Percentiles rank a stretch among this genome's conserved stretches.
phyloP scores from a whole-genome alignment of 1,140 invertebrate species.

The Drosophila asahinai region DNA sequence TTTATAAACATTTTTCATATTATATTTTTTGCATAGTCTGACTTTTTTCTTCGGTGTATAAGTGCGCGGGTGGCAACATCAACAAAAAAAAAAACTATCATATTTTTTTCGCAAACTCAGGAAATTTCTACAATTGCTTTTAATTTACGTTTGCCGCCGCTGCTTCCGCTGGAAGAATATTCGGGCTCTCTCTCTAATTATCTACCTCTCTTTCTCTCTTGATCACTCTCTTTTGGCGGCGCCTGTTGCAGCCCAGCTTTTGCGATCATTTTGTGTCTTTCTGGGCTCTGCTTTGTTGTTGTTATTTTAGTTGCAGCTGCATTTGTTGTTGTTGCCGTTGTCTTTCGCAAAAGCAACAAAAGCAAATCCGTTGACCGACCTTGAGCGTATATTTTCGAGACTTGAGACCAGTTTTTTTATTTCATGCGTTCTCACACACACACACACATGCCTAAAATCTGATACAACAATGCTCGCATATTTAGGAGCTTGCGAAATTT shows the following conservation, averaged over 20 bases:
- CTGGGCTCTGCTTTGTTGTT: conserved; percentile 12
- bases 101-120: conserved; percentile 79
- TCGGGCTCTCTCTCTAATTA: conserved; percentile 28
- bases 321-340: conserved; percentile 31
- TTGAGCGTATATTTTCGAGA: conserved; percentile 74
- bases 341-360: conserved; percentile 55
- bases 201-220: conserved; percentile 5
- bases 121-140: conserved; percentile 79
- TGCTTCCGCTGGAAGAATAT: conserved; percentile 64
- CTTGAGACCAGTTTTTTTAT: conserved; percentile 65
- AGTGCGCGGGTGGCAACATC: conserved; percentile 45
- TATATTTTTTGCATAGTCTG: background rate
- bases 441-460: conserved; percentile 7
- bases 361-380: conserved; percentile 82
- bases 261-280: conserved; percentile 49
- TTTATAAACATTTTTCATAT: background rate
- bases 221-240: conserved; percentile 17
- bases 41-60: conserved; percentile 7
- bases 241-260: conserved; percentile 53
- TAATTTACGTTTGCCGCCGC: conserved; percentile 69
- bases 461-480: conserved; percentile 16
- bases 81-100: conserved; percentile 45
- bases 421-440: conserved; percentile 56
- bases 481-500: background rate
- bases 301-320: conserved; percentile 34